Evolutionary conservation across 2,113 vertebrate species (phyloP).

Genomic region (Pitta sordida): DNA sequence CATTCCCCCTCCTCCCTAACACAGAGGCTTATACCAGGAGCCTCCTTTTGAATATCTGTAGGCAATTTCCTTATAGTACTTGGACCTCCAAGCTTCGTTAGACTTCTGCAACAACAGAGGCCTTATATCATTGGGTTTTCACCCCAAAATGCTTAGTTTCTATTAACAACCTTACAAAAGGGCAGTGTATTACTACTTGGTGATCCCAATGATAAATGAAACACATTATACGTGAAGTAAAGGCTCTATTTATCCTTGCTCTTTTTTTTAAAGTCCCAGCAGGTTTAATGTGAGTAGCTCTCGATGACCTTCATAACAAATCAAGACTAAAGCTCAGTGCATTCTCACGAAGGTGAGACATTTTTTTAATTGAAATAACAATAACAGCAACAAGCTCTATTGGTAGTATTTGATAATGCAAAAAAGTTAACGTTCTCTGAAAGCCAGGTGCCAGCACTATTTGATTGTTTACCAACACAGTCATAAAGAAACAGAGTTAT

Average conservation of each 20-base stretch:
- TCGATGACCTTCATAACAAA: constrained; percentile 38
- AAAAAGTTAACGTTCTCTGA: constrained; percentile 51
- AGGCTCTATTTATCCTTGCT: constrained; percentile 39
- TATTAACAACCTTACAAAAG: constrained; percentile 54
- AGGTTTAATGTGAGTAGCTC: constrained; percentile 36
- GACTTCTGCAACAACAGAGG: background rate
- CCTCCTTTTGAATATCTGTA: background rate
- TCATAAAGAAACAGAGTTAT: constrained; percentile 73
- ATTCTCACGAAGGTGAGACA: background rate
- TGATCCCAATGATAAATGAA: constrained; percentile 58
- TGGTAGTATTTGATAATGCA: constrained; percentile 46
- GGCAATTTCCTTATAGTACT: background rate
- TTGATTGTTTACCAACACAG: constrained; percentile 75
- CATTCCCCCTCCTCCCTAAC: background rate
- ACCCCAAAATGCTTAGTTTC: constrained; percentile 37
- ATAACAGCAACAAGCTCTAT: background rate
- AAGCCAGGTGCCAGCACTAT: constrained; percentile 45
- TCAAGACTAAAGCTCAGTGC: background rate
- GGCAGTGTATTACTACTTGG: constrained; percentile 11
- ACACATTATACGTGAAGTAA: constrained; percentile 47
- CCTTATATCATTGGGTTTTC: constrained; percentile 2
- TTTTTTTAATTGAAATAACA: background rate
- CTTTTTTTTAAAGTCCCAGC: background rate
- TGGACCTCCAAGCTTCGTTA: background rate
- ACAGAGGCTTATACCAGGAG: background rate